phyloP scores from a whole-genome alignment of 2,888 invertebrate species.

The Cheilosia variabilis region DNA sequence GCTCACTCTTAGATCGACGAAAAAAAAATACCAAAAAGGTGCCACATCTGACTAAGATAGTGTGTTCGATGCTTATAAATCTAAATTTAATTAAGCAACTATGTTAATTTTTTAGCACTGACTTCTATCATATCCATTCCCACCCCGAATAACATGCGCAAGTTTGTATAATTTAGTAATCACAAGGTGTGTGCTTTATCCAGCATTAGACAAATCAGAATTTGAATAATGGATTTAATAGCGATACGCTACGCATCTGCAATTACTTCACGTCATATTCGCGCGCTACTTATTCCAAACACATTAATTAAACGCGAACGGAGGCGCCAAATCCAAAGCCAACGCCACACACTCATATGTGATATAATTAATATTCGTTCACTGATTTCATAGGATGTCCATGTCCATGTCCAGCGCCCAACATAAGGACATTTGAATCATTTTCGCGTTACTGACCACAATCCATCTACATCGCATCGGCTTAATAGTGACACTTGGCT shows the following conservation, averaged over 20 bases:
- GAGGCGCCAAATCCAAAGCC: conserved; percentile 5
- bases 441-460: conserved; percentile 69
- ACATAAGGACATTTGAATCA: conserved; percentile 58
- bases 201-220: conserved; percentile 61
- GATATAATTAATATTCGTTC: conserved; percentile 68
- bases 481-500: conserved; percentile 39
- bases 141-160: conserved; percentile 19
- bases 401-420: conserved; percentile 1
- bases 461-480: conserved; percentile 63
- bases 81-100: conserved; percentile 55
- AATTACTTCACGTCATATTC: conserved; percentile 71
- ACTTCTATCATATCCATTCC: conserved; percentile 56
- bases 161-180: conserved; percentile 59
- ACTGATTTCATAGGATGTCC: conserved; percentile 32
- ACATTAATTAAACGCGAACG: conserved; percentile 61
- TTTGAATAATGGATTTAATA: conserved; percentile 74
- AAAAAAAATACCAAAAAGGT: conserved; percentile 6
- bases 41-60: conserved; percentile 34
- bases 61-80: conserved; percentile 60
- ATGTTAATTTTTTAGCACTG: conserved; percentile 60
- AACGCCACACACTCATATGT: conserved; percentile 20
- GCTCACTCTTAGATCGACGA: neutral
- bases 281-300: conserved; percentile 65
- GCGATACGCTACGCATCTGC: conserved; percentile 74
- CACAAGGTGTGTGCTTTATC: conserved; percentile 58